Evolutionary conservation across 2,888 invertebrate genomes (phyloP), one percentile per base, ranked within the genome.

Genomic region (Pristionchus arcanus): DNA sequence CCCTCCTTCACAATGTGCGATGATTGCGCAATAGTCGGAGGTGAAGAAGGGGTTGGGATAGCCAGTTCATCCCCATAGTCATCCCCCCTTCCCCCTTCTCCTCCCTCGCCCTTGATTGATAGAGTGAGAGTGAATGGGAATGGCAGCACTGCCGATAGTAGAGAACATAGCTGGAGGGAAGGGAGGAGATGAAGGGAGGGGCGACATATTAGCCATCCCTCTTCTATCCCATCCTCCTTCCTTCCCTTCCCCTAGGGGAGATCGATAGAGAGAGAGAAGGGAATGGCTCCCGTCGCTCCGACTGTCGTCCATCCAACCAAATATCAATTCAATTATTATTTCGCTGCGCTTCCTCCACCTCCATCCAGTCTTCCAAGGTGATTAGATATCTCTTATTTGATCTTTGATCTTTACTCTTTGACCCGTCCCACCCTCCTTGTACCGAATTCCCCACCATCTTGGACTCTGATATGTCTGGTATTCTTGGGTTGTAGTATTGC

Each of bases 391-490:
- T 68, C 31, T 68, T 87, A 25, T 63, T 87, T 28, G 55, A 71
- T 55, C 42, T 88, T 34, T 74, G 71, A 49, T 87, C 88, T 87
- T 74, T 74, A 15, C 25, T 49, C 88, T 53, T 16, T 49, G 42
- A 49, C 42, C 42, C 34, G 16, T 71, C 88, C 21, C 9, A 42
- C 71, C 25, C 4, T 34, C 25, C 31, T 19, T n/a, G n/a, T 9
- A 3, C 7, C 13, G 15, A 34, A 63, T 37, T 66, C 37, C 66
- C 63, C n/a, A 49, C 42, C 42, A 49, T 25, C 42, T n/a, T 55
- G 83, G 84, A 53, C 84, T 83, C 96, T 98, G 98, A 98, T 98
- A 98, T 98, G 98, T 98, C 98, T 98, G 98, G 98, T 98, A 98
- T 98, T 98, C 98, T 98, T 98, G 98, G 92, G 98, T 98, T 98